A percentile compares a stretch with the other conserved stretches of the same genome.
Conservation (phyloP, 2,113 vertebrate genomes). For the Odobenus rosmarus region DNA sequence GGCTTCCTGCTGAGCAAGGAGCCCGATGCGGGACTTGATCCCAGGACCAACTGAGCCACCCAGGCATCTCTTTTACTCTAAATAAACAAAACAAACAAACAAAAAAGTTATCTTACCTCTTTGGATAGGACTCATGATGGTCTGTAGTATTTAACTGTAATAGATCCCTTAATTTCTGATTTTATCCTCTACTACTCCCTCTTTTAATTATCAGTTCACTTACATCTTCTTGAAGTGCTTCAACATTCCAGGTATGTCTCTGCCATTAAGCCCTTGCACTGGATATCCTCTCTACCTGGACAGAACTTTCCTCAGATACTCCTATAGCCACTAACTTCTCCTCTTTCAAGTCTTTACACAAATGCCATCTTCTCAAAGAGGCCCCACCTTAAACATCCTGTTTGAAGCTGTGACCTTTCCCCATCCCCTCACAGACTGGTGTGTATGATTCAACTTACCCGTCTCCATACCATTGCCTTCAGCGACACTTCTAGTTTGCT, state of each 20-base stretch:
- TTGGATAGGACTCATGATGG: background rate
- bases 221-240: background rate
- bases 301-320: background rate
- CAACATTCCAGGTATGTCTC: background rate
- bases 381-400: fast-evolving
- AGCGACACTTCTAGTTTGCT: background rate
- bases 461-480: background rate
- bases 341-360: background rate
- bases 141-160: background rate
- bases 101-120: too few species aligned
- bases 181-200: background rate
- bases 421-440: background rate
- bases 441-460: background rate
- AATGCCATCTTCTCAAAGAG: background rate
- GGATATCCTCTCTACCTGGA: background rate
- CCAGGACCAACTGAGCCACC: too few species aligned
- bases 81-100: too few species aligned
- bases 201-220: background rate
- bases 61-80: too few species aligned
- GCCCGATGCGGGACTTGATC: too few species aligned
- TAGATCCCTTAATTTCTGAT: background rate
- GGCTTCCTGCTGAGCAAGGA: too few species aligned
- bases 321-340: background rate
- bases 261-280: background rate
- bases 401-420: background rate